Base-by-base conservation (phyloP, 1,140 invertebrate species). In the Metaphire vulgaris region DNA sequence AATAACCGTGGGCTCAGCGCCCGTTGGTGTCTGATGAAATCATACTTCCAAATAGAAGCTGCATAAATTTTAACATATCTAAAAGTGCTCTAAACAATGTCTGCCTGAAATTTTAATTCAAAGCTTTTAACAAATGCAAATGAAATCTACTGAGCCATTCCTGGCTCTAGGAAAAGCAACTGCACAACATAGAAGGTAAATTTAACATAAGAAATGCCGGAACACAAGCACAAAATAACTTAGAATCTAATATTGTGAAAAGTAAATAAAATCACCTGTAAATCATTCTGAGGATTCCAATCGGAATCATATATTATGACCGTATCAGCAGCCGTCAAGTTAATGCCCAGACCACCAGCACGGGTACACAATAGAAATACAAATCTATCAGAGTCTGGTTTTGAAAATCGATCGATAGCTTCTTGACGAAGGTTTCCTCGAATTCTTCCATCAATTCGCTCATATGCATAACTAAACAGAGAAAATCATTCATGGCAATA, bases 221-320 rank as follows among this genome's bases (percentile, higher is more conserved):
- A 56, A 21, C 6, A 56, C 21, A 21, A 56, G 21, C 41, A 56
- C 41, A 56, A 56, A 56, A 21, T 21, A 56, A 56, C 6, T 6
- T 21, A 56, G 41, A 12, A 56, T 21, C 6, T 56, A 56, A 56
- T n/a, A n/a, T n/a, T n/a, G n/a, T n/a, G n/a, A n/a, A n/a, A n/a
- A n/a, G n/a, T n/a, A n/a, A n/a, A n/a, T n/a, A n/a, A n/a, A n/a
- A n/a, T n/a, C n/a, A 90, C 89, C 86, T 98, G 96, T 76, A 98
- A 88, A 88, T 99, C 97, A 87, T 99, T 99, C 88, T 99, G 97
- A 34, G 97, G 97, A 90, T 99, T 99, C 97, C 97, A 99, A 87
- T 99, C 98, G 77, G 95, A 98, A 85, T 99, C 98, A 83, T 99
- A 99, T 80, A 99, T 99, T 79, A 99, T 98, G 2, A 99, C 97